These are phyloP conservation scores for Pollenia amentaria DNA, from an alignment of 2,888 invertebrate species.

Conservation along the genomic window DNA sequence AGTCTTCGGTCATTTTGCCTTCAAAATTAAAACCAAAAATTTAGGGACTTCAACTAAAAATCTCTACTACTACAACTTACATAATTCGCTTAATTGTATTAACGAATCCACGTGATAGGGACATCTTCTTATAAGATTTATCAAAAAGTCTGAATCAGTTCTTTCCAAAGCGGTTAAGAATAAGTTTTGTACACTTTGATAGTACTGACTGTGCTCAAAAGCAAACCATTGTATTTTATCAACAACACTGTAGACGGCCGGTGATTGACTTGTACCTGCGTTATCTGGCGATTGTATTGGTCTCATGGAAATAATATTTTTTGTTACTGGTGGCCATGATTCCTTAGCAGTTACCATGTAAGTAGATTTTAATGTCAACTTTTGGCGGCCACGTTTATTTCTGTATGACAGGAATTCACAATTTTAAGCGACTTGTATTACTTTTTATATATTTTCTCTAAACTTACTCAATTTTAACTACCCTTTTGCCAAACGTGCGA, in stretches of 20 bases:
- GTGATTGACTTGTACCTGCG: constrained; percentile 75
- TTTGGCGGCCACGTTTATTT: constrained; percentile 86
- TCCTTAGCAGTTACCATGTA: constrained; percentile 90
- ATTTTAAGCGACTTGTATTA: too few species aligned
- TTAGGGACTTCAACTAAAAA: background rate
- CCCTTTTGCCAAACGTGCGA: constrained; percentile 92
- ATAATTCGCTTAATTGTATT: constrained; percentile 92
- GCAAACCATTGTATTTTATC: constrained; percentile 87
- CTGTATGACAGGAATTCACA: constrained; percentile 81
- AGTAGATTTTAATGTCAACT: constrained; percentile 87
- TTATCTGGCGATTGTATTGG: constrained; percentile 84
- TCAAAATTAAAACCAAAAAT: constrained; percentile 19
- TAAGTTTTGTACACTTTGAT: constrained; percentile 90
- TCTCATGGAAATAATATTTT: constrained; percentile 90
- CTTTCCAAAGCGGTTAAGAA: constrained; percentile 92
- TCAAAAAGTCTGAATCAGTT: constrained; percentile 91
- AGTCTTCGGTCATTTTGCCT: constrained; percentile 89
- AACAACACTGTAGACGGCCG: constrained; percentile 75
- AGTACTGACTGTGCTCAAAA: constrained; percentile 90
- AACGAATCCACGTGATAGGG: constrained; percentile 93
- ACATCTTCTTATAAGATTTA: constrained; percentile 89
- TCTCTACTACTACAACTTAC: constrained; percentile 83
- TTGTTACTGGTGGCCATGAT: constrained; percentile 89
- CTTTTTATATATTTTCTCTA: background rate
- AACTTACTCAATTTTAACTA: constrained; percentile 88